phyloP scores from a whole-genome alignment of 2,888 invertebrate species.

The Lepidochrysops patricia region DNA sequence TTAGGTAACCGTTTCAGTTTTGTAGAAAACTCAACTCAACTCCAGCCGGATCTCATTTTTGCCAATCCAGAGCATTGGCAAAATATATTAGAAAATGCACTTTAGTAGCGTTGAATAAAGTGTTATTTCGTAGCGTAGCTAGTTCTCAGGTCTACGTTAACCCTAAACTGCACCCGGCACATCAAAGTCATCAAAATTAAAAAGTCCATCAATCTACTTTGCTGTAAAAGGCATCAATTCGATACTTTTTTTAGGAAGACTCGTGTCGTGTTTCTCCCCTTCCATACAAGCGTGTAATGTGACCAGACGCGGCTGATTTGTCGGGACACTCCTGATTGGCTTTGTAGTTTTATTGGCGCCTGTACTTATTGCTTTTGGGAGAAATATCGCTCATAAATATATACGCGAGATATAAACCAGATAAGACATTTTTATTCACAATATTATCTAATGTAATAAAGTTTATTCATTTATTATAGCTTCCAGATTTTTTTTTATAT shows the following conservation, averaged over 20 bases:
- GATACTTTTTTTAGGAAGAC: neutral
- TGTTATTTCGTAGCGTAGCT: too few relatives aligned
- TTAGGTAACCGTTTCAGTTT: too few relatives aligned
- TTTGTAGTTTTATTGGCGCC: slow-evolving; percentile 1
- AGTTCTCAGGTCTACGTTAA: neutral
- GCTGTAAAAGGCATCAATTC: neutral
- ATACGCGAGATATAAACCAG: neutral
- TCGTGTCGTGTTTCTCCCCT: neutral
- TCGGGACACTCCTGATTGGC: slow-evolving; percentile 1
- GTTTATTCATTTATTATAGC: too few relatives aligned
- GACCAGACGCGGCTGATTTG: slow-evolving; percentile 6
- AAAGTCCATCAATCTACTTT: neutral
- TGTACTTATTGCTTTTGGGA: neutral
- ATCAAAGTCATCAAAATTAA: neutral
- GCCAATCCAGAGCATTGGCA: too few relatives aligned
- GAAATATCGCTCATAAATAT: neutral
- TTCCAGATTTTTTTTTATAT: too few relatives aligned
- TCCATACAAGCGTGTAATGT: neutral
- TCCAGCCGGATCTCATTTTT: too few relatives aligned
- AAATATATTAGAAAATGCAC: too few relatives aligned
- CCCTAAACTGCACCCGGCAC: neutral
- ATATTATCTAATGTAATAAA: too few relatives aligned
- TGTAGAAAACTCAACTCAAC: too few relatives aligned
- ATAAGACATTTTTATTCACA: neutral
- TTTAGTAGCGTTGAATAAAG: too few relatives aligned